phyloP scores from a whole-genome alignment of 2,113 vertebrate species.

The human (Homo sapiens) region GRCh38 chr12:119118001-119118500 shows the following conservation, averaged over 20 bases:
- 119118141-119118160: not conserved
- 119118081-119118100: fast-evolving
- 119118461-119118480: not conserved
- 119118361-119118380: not conserved
- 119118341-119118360: not conserved
- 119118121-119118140: fast-evolving
- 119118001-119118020: not conserved
- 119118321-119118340: not conserved
- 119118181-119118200: not conserved
- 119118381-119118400: not conserved
- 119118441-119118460: not conserved
- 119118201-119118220: not conserved
- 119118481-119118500: not conserved
- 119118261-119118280: not conserved
- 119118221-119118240: not conserved
- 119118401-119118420: not conserved
- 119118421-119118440: not conserved
- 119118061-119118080: not conserved
- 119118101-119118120: too few relatives aligned
- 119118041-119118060: not conserved
- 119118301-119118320: not conserved
- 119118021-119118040: not conserved
- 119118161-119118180: not conserved
- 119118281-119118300: not conserved
- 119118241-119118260: not conserved